Base-by-base conservation (phyloP, 2,888 invertebrate species). In the Lasioglossum malachurum region DNA sequence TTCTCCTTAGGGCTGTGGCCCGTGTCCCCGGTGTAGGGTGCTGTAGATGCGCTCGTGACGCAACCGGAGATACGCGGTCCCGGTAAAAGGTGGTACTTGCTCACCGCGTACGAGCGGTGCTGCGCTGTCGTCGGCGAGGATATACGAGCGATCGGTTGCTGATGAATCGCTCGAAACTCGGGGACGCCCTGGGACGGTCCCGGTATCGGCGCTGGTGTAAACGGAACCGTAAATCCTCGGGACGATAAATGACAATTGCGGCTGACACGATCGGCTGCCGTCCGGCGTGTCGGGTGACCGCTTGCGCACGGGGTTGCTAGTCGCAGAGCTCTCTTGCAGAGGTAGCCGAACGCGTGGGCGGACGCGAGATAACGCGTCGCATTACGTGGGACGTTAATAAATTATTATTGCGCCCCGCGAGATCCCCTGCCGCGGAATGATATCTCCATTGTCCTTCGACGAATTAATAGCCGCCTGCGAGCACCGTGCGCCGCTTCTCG, bases 171-270 rank as follows among this genome's bases (percentile, higher is more conserved):
- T 88, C 80, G 91, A 89, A 91, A 91, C 78, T 89, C 87, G 79
- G 90, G 87, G 88, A 84, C 88, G 87, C 87, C 79, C 85, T 71
- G 84, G 78, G 73, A 89, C 86, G 86, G 84, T 80, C 69, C 78
- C 64, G 89, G 81, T 91, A 91, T 90, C 91, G 92, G 80, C 88
- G 89, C 76, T 79, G 91, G 91, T 92, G 91, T 93, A 93, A 93
- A 94, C 93, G 93, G 92, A 94, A 93, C 89, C 94, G 94, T 94
- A 94, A 94, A 94, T 94, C 93, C 90, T 92, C 83, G 80, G 87
- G 91, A 92, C 94, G 94, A 95, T 95, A 95, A 95, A 94, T 94
- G 94, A 94, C 94, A 95, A 95, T 94, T 94, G 94, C 91, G 86
- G 84, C 88, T 86, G 90, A 91, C 90, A 89, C 91, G 92, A 92